Percentiles rank a stretch among this genome's conserved stretches.
phyloP scores from a whole-genome alignment of 2,888 invertebrate genomes.

The Isoperla grammatica region DNA sequence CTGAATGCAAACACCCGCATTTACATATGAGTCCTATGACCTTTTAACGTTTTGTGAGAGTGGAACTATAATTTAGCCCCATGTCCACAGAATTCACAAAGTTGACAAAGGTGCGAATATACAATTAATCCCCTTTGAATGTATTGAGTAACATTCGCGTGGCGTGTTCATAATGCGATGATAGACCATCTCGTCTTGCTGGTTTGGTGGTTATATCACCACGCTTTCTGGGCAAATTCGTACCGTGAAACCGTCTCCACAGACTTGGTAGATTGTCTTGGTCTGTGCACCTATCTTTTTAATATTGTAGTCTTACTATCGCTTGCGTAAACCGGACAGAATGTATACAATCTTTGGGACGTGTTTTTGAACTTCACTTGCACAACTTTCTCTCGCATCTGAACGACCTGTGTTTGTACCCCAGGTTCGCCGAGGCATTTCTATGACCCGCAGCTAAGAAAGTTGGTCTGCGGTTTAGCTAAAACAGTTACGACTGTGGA shows the following conservation, averaged over 20 bases:
- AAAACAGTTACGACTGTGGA: neutral
- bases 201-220: too few relatives aligned
- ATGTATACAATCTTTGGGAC: neutral
- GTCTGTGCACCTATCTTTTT: neutral
- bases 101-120: too few relatives aligned
- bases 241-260: neutral
- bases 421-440: too few relatives aligned
- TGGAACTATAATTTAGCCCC: too few relatives aligned
- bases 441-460: neutral
- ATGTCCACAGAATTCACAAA: too few relatives aligned
- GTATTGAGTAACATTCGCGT: too few relatives aligned
- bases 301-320: neutral
- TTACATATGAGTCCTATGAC: too few relatives aligned
- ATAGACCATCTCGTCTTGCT: too few relatives aligned
- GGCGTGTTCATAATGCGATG: too few relatives aligned
- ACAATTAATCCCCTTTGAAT: too few relatives aligned
- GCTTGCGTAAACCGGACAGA: neutral
- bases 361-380: constrained; percentile 7
- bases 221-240: neutral
- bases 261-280: neutral
- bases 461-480: neutral
- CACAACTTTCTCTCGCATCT: constrained; percentile 1
- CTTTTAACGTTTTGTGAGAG: too few relatives aligned
- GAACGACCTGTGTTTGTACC: neutral
- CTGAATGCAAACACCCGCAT: too few relatives aligned